Conservation (phyloP, 2,113 vertebrate genomes). For the Sinocyclocheilus anshuiensis region DNA sequence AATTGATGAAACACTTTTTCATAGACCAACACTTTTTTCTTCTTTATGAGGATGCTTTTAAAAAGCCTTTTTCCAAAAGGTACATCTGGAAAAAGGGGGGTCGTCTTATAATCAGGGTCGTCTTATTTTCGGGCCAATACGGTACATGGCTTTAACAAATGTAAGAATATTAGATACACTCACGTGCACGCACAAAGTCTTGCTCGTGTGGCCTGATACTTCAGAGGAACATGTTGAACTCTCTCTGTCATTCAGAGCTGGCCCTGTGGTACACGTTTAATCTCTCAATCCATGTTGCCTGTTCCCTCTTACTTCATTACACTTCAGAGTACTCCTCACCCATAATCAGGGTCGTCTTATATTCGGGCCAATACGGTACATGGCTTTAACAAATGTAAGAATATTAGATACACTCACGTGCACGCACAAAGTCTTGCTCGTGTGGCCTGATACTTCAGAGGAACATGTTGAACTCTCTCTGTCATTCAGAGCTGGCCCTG, state of each 20-base stretch:
- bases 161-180: background rate
- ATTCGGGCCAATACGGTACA: too few relatives aligned
- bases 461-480: slow-evolving; percentile 22
- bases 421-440: too few relatives aligned
- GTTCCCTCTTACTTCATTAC: slow-evolving; percentile 41
- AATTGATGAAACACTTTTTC: background rate
- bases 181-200: too few relatives aligned
- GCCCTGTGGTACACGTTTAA: slow-evolving; percentile 45
- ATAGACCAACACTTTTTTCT: background rate
- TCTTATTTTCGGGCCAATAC: too few relatives aligned
- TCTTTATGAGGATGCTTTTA: background rate
- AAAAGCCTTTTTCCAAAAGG: too few relatives aligned
- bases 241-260: slow-evolving; percentile 35
- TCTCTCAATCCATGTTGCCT: slow-evolving; percentile 53
- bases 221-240: slow-evolving; percentile 14
- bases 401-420: background rate
- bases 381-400: background rate
- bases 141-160: background rate
- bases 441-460: background rate
- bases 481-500: slow-evolving; percentile 38
- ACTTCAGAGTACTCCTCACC: slow-evolving; percentile 32
- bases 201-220: background rate
- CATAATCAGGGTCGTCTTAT: too few relatives aligned
- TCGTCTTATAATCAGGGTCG: too few relatives aligned
- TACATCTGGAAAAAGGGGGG: too few relatives aligned